phyloP scores from a whole-genome alignment of 2,797 vertebrate species.

The Gorsachius magnificus region DNA sequence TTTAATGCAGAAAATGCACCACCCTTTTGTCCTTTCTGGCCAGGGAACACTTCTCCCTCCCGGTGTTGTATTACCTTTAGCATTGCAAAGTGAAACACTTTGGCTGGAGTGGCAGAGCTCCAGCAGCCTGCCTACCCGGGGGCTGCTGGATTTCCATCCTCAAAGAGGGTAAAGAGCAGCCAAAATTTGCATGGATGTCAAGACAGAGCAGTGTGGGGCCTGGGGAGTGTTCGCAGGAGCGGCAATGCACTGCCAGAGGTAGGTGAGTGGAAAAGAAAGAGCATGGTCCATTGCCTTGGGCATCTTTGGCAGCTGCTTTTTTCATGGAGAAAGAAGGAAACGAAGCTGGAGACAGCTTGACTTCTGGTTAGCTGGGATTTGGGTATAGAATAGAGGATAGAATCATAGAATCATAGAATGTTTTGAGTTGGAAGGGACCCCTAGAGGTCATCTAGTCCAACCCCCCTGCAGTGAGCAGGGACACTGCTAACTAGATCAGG shows the following conservation, averaged over 20 bases:
- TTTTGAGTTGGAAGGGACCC: no score
- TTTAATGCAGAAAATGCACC: slow-evolving; percentile 6
- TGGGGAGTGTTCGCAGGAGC: background rate
- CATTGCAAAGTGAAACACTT: slow-evolving; percentile 3
- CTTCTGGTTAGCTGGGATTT: background rate
- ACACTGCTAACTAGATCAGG: no score
- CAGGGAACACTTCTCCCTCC: background rate
- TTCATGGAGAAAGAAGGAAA: background rate
- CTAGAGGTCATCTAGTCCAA: no score
- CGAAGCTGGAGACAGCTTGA: background rate
- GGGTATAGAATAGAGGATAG: background rate
- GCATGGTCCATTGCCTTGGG: accelerated
- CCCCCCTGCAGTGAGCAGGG: no score
- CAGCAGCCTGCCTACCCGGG: background rate
- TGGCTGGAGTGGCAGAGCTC: background rate
- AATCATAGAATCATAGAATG: no score
- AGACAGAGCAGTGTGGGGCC: background rate
- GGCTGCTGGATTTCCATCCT: background rate
- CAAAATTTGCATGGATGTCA: background rate
- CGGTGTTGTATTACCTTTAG: slow-evolving; percentile 36
- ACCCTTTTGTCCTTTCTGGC: background rate
- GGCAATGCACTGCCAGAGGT: background rate
- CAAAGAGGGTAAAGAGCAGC: background rate
- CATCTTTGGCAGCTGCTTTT: background rate
- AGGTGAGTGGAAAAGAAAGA: background rate